Conservation (phyloP, 1,140 invertebrate species). For the Papilio helenus region DNA sequence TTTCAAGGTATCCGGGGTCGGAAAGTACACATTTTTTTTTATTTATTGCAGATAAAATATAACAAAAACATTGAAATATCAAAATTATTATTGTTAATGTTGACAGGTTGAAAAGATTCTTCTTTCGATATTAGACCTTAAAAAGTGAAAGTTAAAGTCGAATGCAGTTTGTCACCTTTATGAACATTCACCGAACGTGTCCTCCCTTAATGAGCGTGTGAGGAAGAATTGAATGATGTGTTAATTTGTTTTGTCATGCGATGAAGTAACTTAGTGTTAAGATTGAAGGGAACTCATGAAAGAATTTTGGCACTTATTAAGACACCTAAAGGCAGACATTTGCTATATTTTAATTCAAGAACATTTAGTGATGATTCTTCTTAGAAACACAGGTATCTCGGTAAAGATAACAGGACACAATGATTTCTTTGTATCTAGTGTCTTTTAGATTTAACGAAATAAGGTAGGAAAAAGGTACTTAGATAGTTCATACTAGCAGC, state of each 20-base stretch:
- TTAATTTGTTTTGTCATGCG: slow-evolving; percentile 79
- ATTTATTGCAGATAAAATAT: neutral
- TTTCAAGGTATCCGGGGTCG: neutral
- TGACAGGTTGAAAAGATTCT: neutral
- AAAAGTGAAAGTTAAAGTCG: neutral
- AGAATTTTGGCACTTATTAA: slow-evolving; percentile 41
- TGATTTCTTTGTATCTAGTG: too few relatives aligned
- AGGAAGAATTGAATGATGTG: slow-evolving; percentile 65
- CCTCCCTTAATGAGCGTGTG: slow-evolving; percentile 44
- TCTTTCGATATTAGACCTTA: neutral
- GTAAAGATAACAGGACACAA: too few relatives aligned
- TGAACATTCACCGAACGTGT: slow-evolving; percentile 23
- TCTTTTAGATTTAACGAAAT: too few relatives aligned
- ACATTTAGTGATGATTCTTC: too few relatives aligned
- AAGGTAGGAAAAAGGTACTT: too few relatives aligned
- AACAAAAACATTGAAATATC: neutral
- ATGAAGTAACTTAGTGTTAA: slow-evolving; percentile 62
- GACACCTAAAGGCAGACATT: neutral
- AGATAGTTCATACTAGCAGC: too few relatives aligned
- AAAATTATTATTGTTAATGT: neutral
- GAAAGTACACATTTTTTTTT: neutral
- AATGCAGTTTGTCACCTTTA: slow-evolving; percentile 4
- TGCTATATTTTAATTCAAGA: too few relatives aligned
- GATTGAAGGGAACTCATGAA: slow-evolving; percentile 53
- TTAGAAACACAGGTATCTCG: too few relatives aligned